phyloP scores from a whole-genome alignment of 1,140 invertebrate species.

The Drosophila prosaltans region DNA sequence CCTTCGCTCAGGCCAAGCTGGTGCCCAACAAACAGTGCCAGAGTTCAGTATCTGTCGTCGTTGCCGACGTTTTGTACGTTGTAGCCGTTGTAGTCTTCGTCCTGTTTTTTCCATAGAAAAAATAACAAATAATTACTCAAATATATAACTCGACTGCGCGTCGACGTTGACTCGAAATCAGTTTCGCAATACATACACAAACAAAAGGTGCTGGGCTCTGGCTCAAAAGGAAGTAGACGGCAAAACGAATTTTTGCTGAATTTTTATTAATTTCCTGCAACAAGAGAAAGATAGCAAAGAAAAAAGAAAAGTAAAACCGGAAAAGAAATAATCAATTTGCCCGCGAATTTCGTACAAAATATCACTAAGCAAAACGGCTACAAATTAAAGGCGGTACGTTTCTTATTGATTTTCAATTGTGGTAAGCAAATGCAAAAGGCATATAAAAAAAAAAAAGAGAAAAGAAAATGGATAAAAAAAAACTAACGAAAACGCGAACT shows the following conservation, averaged over 20 bases:
- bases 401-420: slow-evolving; percentile 79
- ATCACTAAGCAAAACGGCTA: slow-evolving; percentile 17
- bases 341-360: background rate
- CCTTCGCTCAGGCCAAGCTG: slow-evolving; percentile 19
- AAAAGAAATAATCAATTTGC: slow-evolving; percentile 9
- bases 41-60: slow-evolving; percentile 61
- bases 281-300: slow-evolving; percentile 26
- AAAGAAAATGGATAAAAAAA: slow-evolving; percentile 39
- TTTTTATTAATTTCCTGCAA: slow-evolving; percentile 40
- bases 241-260: slow-evolving; percentile 46
- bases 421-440: slow-evolving; percentile 54
- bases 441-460: slow-evolving; percentile 12
- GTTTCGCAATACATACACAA: slow-evolving; percentile 83
- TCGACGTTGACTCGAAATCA: slow-evolving; percentile 63
- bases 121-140: slow-evolving; percentile 81
- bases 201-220: slow-evolving; percentile 79
- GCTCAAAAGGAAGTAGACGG: slow-evolving; percentile 70
- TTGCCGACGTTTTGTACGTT: slow-evolving; percentile 21
- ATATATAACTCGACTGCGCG: slow-evolving; percentile 41
- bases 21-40: slow-evolving; percentile 21
- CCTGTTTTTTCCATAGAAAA: slow-evolving; percentile 38
- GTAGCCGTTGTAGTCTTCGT: slow-evolving; percentile 19
- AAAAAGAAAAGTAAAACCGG: slow-evolving; percentile 34
- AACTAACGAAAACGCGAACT: slow-evolving; percentile 39
- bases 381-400: slow-evolving; percentile 38